A percentile compares a stretch with the other conserved stretches of the same genome.
Conservation (phyloP, 2,888 invertebrate genomes). For the Notodonta ziczac region DNA sequence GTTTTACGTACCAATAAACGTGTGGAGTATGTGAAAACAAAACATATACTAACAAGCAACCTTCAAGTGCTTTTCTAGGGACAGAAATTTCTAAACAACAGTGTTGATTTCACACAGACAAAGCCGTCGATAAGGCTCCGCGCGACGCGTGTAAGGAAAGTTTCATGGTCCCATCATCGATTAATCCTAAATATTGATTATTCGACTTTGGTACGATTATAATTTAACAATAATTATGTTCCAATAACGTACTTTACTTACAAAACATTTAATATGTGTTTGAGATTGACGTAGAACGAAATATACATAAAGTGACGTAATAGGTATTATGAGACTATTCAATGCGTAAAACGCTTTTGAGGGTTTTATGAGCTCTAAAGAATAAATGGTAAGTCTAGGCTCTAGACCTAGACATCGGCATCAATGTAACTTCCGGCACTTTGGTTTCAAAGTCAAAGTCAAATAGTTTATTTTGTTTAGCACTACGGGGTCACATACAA, state of each 20-base stretch:
- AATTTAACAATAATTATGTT: no score
- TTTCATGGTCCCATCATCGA: constrained; percentile 22
- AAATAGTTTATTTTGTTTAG: no score
- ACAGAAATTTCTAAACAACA: constrained; percentile 49
- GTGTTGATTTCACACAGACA: constrained; percentile 52
- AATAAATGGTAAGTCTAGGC: no score
- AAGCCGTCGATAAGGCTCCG: constrained; percentile 35
- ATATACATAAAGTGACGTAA: neutral
- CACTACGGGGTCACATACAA: no score
- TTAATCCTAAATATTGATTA: neutral
- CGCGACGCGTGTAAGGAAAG: constrained; percentile 43
- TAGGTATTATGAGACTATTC: no score
- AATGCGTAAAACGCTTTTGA: no score
- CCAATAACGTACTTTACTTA: neutral
- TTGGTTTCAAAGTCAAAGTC: no score
- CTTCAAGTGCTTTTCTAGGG: constrained; percentile 47
- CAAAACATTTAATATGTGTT: neutral
- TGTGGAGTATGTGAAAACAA: constrained; percentile 23
- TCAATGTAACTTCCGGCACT: no score
- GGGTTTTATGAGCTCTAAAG: no score
- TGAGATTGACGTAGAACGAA: neutral
- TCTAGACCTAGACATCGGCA: no score
- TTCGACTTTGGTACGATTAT: neutral
- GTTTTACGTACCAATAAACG: no score
- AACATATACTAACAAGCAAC: constrained; percentile 33